Evolutionary conservation across 2,113 vertebrate genomes (phyloP).

Genomic region (Atlantisia rogersi): DNA sequence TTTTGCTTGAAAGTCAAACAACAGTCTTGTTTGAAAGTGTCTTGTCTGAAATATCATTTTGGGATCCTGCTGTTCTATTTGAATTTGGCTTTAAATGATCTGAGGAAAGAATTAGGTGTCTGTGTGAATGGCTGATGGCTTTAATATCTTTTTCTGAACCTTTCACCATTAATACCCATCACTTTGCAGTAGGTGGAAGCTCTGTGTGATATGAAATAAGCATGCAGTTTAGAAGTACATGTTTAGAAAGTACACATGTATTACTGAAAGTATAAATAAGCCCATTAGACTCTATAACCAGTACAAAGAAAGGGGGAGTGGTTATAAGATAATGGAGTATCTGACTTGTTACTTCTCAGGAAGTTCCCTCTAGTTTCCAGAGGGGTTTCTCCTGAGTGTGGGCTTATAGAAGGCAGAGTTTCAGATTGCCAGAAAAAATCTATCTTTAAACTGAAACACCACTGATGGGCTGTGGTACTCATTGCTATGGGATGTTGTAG

Average conservation of each 20-base stretch:
- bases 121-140: not conserved
- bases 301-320: not conserved
- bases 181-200: fast-evolving
- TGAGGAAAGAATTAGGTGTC: not conserved
- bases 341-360: not conserved
- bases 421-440: not conserved
- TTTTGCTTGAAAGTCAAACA: constrained; percentile 36
- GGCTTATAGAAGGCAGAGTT: not conserved
- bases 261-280: not conserved
- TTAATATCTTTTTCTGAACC: not conserved
- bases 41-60: constrained; percentile 22
- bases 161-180: not conserved
- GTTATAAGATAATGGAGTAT: not conserved
- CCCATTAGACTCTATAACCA: not conserved
- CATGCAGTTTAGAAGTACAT: not conserved
- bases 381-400: fast-evolving
- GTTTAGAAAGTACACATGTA: not conserved
- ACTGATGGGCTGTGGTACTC: not conserved
- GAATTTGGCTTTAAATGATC: constrained; percentile 4
- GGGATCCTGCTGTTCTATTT: not conserved
- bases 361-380: not conserved
- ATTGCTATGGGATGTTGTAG: not conserved
- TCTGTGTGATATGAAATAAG: not conserved
- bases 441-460: fast-evolving
- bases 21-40: constrained; percentile 27